Percentiles rank a stretch among this genome's conserved stretches.
Evolutionary conservation across 2,113 vertebrate species (phyloP).

Genomic region (Athene noctua): DNA sequence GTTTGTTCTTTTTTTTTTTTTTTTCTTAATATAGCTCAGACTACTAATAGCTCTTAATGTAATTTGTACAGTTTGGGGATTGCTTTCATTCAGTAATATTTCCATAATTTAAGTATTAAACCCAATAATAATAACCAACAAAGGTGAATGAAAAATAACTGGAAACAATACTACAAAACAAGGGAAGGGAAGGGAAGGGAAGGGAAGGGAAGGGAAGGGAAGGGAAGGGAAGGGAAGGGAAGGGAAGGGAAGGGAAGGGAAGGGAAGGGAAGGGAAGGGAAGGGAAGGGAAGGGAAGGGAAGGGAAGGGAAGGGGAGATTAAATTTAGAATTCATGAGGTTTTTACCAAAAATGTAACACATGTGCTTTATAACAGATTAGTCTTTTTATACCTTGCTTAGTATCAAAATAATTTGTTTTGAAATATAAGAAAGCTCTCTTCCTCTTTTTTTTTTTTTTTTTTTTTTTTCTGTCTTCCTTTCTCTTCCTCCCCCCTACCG

Average conservation of each 20-base stretch:
- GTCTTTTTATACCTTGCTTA: neutral
- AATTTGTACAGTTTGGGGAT: neutral
- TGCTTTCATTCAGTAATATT: neutral
- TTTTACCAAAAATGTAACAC: neutral
- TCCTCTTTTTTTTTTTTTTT: neutral
- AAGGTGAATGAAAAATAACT: neutral
- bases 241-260: too few relatives aligned
- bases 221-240: too few relatives aligned
- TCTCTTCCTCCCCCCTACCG: neutral
- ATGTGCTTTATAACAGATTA: neutral
- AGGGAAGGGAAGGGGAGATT: neutral
- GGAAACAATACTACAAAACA: neutral
- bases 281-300: neutral
- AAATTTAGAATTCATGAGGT: neutral
- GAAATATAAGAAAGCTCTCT: neutral
- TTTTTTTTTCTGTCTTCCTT: neutral
- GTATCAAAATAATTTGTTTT: conserved; percentile 2
- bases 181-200: too few relatives aligned
- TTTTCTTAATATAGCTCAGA: neutral
- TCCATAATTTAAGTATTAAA: neutral
- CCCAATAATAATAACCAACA: neutral
- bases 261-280: too few relatives aligned
- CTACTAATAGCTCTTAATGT: neutral
- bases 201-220: too few relatives aligned
- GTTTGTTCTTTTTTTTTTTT: neutral